A percentile compares a stretch with the other conserved stretches of the same genome.
phyloP scores from a whole-genome alignment of 2,888 invertebrate genomes.

The Napeogenes inachia region DNA sequence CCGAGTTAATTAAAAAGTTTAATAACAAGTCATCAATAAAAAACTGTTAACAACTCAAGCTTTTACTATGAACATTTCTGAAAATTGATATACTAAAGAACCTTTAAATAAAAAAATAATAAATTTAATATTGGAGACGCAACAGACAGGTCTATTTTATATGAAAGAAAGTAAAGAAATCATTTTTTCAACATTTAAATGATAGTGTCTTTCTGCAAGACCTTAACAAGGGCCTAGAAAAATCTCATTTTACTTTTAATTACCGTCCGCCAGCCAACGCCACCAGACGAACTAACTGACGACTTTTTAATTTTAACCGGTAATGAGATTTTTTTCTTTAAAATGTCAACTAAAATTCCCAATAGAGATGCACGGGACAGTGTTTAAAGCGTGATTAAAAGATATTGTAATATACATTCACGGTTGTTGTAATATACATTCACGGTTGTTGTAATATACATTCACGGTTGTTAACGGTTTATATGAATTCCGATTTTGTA shows the following conservation, averaged over 20 bases:
- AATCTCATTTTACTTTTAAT: slow-evolving; percentile 51
- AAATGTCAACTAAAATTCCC: slow-evolving; percentile 30
- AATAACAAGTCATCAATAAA: slow-evolving; percentile 12
- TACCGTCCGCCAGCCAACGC: slow-evolving; percentile 47
- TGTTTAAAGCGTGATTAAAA: slow-evolving; percentile 11
- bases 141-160: background rate
- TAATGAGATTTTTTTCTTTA: slow-evolving; percentile 58
- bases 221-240: slow-evolving; percentile 35
- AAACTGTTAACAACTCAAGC: no score
- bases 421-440: no score
- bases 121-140: slow-evolving; percentile 5
- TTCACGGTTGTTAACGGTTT: no score
- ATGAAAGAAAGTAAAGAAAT: background rate
- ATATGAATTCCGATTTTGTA: no score
- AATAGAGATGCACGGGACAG: slow-evolving; percentile 21
- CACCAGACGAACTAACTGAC: slow-evolving; percentile 40
- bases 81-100: background rate
- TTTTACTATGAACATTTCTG: background rate
- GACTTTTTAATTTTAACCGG: slow-evolving; percentile 55
- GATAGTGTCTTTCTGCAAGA: slow-evolving; percentile 3
- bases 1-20: slow-evolving; percentile 19
- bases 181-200: background rate
- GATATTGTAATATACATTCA: background rate
- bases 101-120: slow-evolving; percentile 3
- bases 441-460: background rate